Percentiles rank a stretch among this genome's conserved stretches.
Conservation (phyloP, 2,888 invertebrate genomes). For the Brachypterus glaber region DNA sequence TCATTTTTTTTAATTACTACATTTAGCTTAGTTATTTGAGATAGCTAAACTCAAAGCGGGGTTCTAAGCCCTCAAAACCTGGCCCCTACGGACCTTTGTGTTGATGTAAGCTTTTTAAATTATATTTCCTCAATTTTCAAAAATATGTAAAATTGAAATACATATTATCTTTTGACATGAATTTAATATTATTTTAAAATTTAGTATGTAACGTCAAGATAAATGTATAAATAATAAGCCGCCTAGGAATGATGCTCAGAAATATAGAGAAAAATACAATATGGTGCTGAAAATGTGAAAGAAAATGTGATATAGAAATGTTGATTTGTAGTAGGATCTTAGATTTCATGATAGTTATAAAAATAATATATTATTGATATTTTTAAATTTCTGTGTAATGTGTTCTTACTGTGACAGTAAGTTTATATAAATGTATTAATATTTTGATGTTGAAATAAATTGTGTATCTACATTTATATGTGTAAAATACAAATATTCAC, state of each 20-base stretch:
- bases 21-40: too few relatives aligned
- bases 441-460: conserved; percentile 26
- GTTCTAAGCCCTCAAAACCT: too few relatives aligned
- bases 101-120: too few relatives aligned
- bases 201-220: background rate
- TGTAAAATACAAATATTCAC: conserved; percentile 26
- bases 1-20: too few relatives aligned
- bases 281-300: conserved; percentile 34
- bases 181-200: too few relatives aligned
- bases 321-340: conserved; percentile 27
- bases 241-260: conserved; percentile 25
- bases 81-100: too few relatives aligned
- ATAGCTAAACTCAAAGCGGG: too few relatives aligned
- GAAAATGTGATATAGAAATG: conserved; percentile 36
- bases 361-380: conserved; percentile 19
- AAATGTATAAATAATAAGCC: background rate
- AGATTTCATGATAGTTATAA: conserved; percentile 17
- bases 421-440: conserved; percentile 29
- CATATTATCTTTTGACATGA: too few relatives aligned
- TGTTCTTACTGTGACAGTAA: conserved; percentile 22
- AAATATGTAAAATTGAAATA: too few relatives aligned
- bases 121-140: too few relatives aligned
- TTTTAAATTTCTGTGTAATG: conserved; percentile 32
- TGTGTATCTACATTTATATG: conserved; percentile 11
- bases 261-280: conserved; percentile 20